Evolutionary conservation across 2,113 vertebrate species (phyloP).

Genomic region (Phyllostomus discolor): DNA sequence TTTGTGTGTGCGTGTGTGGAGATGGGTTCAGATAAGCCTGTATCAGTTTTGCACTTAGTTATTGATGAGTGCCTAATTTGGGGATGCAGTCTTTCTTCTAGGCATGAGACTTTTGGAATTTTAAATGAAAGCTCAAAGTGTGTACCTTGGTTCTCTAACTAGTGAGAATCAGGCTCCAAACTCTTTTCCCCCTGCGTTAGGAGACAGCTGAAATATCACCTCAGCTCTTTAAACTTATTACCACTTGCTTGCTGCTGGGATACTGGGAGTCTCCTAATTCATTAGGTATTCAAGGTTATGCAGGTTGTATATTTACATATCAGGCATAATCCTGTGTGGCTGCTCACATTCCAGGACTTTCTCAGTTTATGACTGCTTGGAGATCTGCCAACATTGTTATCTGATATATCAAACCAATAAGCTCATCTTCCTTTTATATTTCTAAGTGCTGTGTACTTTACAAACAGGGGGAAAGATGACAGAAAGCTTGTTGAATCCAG

Average conservation of each 20-base stretch:
- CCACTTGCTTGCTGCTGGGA: neutral
- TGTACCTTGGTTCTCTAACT: neutral
- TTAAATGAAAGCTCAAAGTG: neutral
- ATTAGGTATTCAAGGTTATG: neutral
- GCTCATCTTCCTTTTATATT: neutral
- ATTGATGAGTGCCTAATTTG: neutral
- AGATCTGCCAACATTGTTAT: neutral
- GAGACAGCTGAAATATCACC: neutral
- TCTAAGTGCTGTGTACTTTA: neutral
- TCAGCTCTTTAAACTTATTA: neutral
- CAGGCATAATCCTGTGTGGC: neutral
- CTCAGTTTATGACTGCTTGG: neutral
- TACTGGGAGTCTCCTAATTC: neutral
- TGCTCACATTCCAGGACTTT: neutral
- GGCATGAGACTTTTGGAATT: neutral
- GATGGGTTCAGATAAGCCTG: neutral
- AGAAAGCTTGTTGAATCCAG: neutral
- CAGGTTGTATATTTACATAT: neutral
- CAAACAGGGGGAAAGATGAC: neutral
- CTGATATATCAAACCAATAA: neutral
- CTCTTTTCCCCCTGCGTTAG: neutral
- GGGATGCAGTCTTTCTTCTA: neutral
- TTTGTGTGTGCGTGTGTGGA: neutral
- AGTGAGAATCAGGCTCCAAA: neutral
- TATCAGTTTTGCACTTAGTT: neutral